phyloP scores from a whole-genome alignment of 2,113 vertebrate genomes.

The Tursiops truncatus region DNA sequence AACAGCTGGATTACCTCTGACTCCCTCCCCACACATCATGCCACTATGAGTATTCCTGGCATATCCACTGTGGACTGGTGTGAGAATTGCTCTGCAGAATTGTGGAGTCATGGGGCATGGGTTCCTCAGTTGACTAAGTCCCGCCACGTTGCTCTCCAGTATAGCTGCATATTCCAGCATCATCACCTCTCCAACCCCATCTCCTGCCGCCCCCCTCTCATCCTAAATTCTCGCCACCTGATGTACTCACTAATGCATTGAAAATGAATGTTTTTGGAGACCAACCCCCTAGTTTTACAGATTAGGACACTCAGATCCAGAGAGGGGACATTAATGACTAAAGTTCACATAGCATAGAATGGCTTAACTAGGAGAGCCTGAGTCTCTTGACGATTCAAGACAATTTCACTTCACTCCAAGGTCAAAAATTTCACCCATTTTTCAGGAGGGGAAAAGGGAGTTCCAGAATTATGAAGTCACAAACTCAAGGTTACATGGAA shows the following conservation, averaged over 20 bases:
- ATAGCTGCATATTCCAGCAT: no score
- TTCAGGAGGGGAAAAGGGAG: neutral
- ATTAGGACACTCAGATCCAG: neutral
- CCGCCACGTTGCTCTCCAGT: neutral
- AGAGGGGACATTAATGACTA: neutral
- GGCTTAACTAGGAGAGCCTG: neutral
- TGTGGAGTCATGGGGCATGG: neutral
- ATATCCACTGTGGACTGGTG: neutral
- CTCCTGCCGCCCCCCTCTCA: no score
- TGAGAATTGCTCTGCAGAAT: neutral
- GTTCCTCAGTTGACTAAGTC: neutral
- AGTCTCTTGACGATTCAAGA: neutral
- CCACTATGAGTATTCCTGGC: fast-evolving
- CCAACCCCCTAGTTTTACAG: neutral
- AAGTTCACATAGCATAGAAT: neutral
- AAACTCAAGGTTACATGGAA: neutral
- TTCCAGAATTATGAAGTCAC: neutral
- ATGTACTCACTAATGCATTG: neutral
- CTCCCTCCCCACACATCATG: neutral
- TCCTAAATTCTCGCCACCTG: neutral
- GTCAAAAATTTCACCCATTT: neutral
- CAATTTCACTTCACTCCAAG: neutral
- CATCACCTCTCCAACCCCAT: neutral
- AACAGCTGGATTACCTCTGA: neutral
- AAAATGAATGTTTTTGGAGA: neutral